Conservation (phyloP, 2,888 invertebrate species). For the Fragum whitleyi region DNA sequence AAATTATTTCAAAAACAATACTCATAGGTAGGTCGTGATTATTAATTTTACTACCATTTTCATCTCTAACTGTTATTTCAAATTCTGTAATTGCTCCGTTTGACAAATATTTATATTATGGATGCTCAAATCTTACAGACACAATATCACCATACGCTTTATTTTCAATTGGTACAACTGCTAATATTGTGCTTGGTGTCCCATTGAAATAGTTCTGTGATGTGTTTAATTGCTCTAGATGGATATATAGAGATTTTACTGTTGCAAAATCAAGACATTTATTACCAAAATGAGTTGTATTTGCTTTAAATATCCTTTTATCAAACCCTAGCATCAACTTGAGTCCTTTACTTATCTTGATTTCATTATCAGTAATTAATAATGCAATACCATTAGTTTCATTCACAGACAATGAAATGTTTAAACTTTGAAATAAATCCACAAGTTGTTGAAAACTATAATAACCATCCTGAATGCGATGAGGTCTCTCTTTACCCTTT, state of each 20-base stretch:
- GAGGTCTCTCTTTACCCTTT: constrained; percentile 26
- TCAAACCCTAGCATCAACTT: constrained; percentile 41
- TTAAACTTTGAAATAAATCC: constrained; percentile 38
- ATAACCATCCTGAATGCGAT: constrained; percentile 30
- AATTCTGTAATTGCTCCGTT: constrained; percentile 41
- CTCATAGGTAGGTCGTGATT: constrained; percentile 41
- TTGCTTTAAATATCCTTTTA: constrained; percentile 32
- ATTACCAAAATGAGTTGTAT: constrained; percentile 33
- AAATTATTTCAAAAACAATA: constrained; percentile 44
- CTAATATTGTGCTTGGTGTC: constrained; percentile 39
- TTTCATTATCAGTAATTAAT: constrained; percentile 31
- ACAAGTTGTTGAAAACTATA: constrained; percentile 47
- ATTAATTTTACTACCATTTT: constrained; percentile 31
- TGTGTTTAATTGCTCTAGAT: constrained; percentile 48
- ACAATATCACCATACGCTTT: constrained; percentile 53
- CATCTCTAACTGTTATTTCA: constrained; percentile 31
- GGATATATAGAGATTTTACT: constrained; percentile 39
- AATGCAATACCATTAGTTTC: constrained; percentile 42
- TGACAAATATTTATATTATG: constrained; percentile 39
- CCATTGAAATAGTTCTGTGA: constrained; percentile 45
- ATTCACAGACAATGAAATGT: constrained; percentile 46
- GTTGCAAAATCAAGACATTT: constrained; percentile 43
- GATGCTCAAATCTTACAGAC: constrained; percentile 33
- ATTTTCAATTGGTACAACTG: constrained; percentile 50
- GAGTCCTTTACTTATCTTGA: constrained; percentile 43